Base-by-base conservation (phyloP, 1,140 invertebrate genomes). In the Phymastichus coffea region DNA sequence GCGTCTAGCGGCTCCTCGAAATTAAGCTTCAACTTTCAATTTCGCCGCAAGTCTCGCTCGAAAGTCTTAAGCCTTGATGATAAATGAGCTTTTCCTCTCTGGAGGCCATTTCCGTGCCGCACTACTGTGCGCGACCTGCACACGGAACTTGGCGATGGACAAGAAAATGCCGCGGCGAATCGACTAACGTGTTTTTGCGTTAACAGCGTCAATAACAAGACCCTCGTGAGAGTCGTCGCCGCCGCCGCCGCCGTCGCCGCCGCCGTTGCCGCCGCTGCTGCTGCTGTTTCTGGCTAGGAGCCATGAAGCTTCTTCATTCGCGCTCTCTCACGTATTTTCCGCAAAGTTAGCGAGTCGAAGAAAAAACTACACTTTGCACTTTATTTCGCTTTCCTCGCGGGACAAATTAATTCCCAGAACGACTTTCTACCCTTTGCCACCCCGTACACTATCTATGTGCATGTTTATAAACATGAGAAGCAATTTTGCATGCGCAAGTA, bases 281-380 rank as follows among this genome's bases (percentile, higher is more conserved):
- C n/a, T n/a, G n/a, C n/a, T n/a, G n/a, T n/a, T n/a, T n/a, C n/a
- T n/a, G n/a, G n/a, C n/a, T n/a, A n/a, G n/a, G n/a, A n/a, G n/a
- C n/a, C n/a, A n/a, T n/a, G n/a, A n/a, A 17, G n/a, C 28, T 33
- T 20, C 46, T 35, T 33, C 46, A n/a, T 46, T 33, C 46, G 26
- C 7, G 17, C 14, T 25, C 22, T 19, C 30, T 17, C 48, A 51
- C 48, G 35, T 51, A 51, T 51, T 38, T 51, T 51, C 48, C 25
- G 48, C 48, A 51, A 51, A 51, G 33, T 51, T 51, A 37, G 48
- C 48, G 19, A 26, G 22, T 35, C 19, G 17, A 44, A 44, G 35
- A 26, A 37, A 19, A 51, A 51, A 51, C 48, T 51, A 37, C 33
- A 19, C 48, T 51, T 51, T 51, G 48, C 48, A 51, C 48, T 51